Conservation (phyloP, 2,113 vertebrate species). For the Silurus asotus region DNA sequence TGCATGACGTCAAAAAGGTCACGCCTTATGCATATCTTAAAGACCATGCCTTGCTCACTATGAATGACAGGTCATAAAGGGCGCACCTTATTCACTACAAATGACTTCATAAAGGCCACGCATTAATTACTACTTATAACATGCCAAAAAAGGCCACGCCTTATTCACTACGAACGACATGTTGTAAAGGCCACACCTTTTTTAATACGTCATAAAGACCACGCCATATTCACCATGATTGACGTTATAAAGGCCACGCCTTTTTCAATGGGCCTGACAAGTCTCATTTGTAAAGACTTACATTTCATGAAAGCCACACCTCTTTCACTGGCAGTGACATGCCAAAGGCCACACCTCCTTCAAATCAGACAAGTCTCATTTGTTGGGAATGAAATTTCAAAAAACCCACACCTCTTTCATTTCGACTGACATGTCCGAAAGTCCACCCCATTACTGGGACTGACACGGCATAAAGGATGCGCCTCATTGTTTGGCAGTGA, state of each 20-base stretch:
- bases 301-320: neutral
- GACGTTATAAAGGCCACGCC: no score
- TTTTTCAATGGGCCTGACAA: neutral
- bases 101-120: neutral
- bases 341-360: neutral
- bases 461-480: no score
- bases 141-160: no score
- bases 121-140: no score
- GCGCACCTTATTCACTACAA: neutral
- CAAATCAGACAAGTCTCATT: no score
- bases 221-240: neutral
- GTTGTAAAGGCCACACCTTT: neutral
- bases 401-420: neutral
- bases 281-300: no score
- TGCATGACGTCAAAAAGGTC: neutral
- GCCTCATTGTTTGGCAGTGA: no score
- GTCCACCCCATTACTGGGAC: no score
- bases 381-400: no score
- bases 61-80: neutral
- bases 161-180: neutral
- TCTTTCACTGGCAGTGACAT: neutral
- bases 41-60: neutral
- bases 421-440: fast-evolving
- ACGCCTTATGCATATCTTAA: neutral
- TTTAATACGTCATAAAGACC: neutral